Base-by-base conservation (phyloP, 2,888 invertebrate genomes). In the Bibio marci region DNA sequence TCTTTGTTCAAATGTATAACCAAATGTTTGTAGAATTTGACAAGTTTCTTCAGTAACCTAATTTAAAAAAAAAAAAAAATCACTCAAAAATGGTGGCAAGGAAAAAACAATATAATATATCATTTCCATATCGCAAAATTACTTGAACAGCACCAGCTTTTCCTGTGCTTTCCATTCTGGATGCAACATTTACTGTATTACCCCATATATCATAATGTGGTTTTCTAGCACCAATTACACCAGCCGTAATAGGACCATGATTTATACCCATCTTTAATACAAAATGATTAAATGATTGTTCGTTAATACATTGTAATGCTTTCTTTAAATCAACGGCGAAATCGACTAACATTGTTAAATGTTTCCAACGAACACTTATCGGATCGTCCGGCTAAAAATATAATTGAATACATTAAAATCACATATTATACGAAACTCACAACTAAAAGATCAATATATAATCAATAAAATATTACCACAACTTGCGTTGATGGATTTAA, bases 191-290 rank as follows among this genome's bases (percentile, higher is more conserved):
- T 13, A 94, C 92, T 0, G 92, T 90, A 57, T 94, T 92, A 2
- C 92, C 92, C 90, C 90, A 91, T 50, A 94, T 92, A 57, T 94
- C 92, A 54, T 35, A 94, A 59, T 92, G 92, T 0, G 92, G 92
- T 57, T 92, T 92, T 38, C 88, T 66, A 0, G 90, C 91, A 12
- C 94, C 92, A 49, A 94, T 92, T 5, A 94, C 92, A 1, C 94
- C 94, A 1, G 92, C 92, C 0, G 88, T 90, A 44, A 92, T 87
- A 11, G 92, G 91, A 0, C 94, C 94, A 57, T 92, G 90, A 67
- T 92, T 92, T 46, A 94, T 85, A 32, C 92, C 91, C 77, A 91
- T 78, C 58, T 90, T 83, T 35, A 91, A 67, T 25, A 90, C 86
- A 55, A 91, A 91, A 63, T 91, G 90, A 65, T 91, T 91, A 64